phyloP scores from a whole-genome alignment of 2,888 invertebrate genomes.

The Fabriciana adippe region DNA sequence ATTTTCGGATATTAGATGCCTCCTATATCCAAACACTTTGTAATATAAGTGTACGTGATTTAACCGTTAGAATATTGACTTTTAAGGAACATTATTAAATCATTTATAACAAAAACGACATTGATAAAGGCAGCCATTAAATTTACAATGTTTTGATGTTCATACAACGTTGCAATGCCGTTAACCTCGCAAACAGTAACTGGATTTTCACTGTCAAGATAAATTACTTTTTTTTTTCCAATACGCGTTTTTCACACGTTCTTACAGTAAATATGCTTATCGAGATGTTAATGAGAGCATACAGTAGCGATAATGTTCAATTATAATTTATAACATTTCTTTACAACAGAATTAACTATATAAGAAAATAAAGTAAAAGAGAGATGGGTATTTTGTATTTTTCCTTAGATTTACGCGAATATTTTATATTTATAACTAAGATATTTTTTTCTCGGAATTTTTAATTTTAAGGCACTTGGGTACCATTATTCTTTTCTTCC shows the following conservation, averaged over 20 bases:
- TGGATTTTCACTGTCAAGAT: slow-evolving; percentile 29
- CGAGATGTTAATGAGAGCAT: slow-evolving; percentile 27
- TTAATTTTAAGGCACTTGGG: too few relatives aligned
- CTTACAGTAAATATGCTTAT: neutral
- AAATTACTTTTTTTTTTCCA: slow-evolving; percentile 5
- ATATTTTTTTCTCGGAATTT: too few relatives aligned
- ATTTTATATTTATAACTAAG: too few relatives aligned
- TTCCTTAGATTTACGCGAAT: too few relatives aligned
- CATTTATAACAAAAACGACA: neutral
- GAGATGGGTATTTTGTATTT: too few relatives aligned
- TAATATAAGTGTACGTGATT: too few relatives aligned
- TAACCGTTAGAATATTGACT: too few relatives aligned
- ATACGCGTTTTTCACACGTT: neutral
- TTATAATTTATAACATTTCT: neutral
- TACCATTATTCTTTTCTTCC: too few relatives aligned
- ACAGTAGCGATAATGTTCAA: slow-evolving; percentile 12
- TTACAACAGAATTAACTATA: neutral
- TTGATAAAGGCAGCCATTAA: slow-evolving; percentile 3
- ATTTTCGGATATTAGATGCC: too few relatives aligned
- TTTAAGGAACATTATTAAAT: too few relatives aligned
- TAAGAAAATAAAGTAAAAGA: too few relatives aligned
- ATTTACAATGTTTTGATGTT: slow-evolving; percentile 2
- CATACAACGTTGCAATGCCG: slow-evolving; percentile 21
- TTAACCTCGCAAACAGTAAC: slow-evolving; percentile 24
- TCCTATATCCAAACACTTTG: too few relatives aligned